phyloP scores from a whole-genome alignment of 2,888 invertebrate species.

The Stegana nigrithorax region DNA sequence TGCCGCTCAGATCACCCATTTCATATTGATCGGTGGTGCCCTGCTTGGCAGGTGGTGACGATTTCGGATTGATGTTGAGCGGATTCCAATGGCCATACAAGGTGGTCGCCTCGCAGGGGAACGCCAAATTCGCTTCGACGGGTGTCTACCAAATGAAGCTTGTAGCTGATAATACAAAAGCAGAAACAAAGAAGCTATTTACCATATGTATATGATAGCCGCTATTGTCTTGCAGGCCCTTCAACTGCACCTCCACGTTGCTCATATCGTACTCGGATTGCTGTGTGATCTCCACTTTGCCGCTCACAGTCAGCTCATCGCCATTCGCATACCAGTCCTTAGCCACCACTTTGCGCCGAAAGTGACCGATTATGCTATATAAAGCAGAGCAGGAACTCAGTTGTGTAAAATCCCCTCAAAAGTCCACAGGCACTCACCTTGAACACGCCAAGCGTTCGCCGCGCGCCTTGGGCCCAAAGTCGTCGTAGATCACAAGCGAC shows the following conservation, averaged over 20 bases:
- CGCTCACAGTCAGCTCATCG: constrained; percentile 74
- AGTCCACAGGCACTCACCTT: constrained; percentile 71
- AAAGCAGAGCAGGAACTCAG: no score
- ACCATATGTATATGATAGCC: constrained; percentile 88
- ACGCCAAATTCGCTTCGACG: constrained; percentile 84
- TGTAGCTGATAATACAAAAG: no score
- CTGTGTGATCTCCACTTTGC: constrained; percentile 85
- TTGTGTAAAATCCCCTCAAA: background rate
- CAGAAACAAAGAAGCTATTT: no score
- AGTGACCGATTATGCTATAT: constrained; percentile 78
- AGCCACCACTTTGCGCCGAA: constrained; percentile 84
- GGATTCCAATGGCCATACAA: constrained; percentile 92
- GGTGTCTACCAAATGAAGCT: no score
- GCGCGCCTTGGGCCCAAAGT: constrained; percentile 86
- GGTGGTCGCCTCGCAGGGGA: constrained; percentile 87
- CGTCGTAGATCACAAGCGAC: constrained; percentile 88
- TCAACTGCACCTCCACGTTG: constrained; percentile 80
- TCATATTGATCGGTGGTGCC: constrained; percentile 89
- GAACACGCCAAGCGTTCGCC: constrained; percentile 92
- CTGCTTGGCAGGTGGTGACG: constrained; percentile 72
- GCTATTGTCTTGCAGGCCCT: constrained; percentile 76
- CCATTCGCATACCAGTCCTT: constrained; percentile 91
- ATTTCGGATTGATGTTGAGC: constrained; percentile 75
- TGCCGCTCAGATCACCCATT: constrained; percentile 87
- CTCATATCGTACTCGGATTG: constrained; percentile 88